A percentile compares a stretch with the other conserved stretches of the same genome.
Conservation (phyloP, 2,113 vertebrate genomes). For the Empidonax traillii region DNA sequence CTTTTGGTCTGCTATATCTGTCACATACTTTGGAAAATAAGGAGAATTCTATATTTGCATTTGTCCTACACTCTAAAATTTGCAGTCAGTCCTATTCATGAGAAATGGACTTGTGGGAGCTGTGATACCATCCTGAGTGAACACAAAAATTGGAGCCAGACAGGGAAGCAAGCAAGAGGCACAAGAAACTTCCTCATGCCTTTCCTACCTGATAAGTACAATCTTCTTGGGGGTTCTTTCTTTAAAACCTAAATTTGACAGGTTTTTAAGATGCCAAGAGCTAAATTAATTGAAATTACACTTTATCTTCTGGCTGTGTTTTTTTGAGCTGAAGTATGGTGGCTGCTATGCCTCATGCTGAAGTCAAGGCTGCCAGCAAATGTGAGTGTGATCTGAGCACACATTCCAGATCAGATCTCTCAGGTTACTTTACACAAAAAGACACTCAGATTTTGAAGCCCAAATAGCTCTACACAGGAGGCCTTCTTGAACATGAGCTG, state of each 20-base stretch:
- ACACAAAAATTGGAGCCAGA: neutral
- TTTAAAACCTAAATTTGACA: neutral
- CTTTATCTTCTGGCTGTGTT: neutral
- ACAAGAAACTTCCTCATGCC: neutral
- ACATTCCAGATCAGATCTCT: neutral
- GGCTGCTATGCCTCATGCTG: neutral
- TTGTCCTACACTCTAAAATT: neutral
- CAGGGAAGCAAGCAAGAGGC: neutral
- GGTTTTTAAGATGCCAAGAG: neutral
- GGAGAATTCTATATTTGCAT: neutral
- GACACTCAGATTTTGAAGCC: neutral
- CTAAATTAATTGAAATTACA: neutral
- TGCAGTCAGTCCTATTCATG: neutral
- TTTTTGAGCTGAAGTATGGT: neutral
- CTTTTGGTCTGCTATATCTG: neutral
- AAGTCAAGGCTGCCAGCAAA: neutral
- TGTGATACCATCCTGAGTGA: neutral
- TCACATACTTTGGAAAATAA: neutral
- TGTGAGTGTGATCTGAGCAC: neutral
- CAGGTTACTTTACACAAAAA: neutral
- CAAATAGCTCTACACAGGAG: neutral
- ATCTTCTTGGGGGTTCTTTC: neutral
- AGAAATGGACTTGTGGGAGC: neutral
- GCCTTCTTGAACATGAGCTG: neutral
- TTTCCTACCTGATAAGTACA: neutral